Percentiles rank a stretch among this genome's conserved stretches.
phyloP scores from a whole-genome alignment of 2,113 vertebrate genomes.

The Urocynchramus pylzowi region DNA sequence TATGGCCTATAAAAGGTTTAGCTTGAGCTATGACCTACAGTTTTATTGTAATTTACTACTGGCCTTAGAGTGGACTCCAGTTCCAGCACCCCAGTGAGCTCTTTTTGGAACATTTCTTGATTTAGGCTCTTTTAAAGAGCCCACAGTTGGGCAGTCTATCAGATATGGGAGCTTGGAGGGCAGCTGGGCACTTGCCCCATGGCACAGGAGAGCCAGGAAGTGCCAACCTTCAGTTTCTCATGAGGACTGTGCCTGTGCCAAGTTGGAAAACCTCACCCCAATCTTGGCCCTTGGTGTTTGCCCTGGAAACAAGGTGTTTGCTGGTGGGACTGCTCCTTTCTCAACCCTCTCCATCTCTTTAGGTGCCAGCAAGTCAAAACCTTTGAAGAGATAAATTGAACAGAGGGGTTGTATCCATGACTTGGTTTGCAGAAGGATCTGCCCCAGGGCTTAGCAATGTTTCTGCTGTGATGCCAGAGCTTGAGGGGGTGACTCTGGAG shows the following conservation, averaged over 20 bases:
- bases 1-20: constrained; percentile 56
- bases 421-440: neutral
- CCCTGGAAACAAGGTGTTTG: neutral
- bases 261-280: neutral
- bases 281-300: neutral
- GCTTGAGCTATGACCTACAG: constrained; percentile 28
- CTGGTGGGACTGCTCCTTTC: neutral
- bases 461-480: neutral
- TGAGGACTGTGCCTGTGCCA: neutral
- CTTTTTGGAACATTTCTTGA: constrained; percentile 1
- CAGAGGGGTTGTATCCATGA: fast-evolving
- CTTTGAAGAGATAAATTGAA: neutral
- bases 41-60: constrained; percentile 38
- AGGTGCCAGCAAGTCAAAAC: neutral
- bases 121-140: neutral
- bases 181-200: fast-evolving
- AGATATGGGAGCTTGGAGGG: neutral
- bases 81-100: neutral
- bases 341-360: neutral
- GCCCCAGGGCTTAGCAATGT: neutral
- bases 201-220: neutral
- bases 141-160: neutral
- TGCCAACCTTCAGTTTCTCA: neutral
- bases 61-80: constrained; percentile 21
- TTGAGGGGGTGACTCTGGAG: neutral